phyloP scores from a whole-genome alignment of 2,797 vertebrate genomes.

The Tolypeutes matacus region DNA sequence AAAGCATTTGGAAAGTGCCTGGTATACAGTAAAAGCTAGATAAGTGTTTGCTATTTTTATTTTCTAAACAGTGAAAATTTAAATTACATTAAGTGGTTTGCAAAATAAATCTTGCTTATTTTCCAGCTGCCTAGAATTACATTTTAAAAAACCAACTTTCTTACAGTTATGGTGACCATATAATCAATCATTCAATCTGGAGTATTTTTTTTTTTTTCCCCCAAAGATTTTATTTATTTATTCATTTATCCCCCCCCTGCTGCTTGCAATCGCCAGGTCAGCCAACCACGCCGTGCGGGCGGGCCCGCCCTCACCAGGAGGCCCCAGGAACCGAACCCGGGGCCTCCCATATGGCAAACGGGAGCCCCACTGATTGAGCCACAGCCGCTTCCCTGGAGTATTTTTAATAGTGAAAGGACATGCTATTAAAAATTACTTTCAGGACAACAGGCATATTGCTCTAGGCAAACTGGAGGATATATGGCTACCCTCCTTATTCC shows the following conservation, averaged over 20 bases:
- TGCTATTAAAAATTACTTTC: slow-evolving; percentile 25
- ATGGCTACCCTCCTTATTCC: background rate
- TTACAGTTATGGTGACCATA: background rate
- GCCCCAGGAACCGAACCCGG: too few species aligned
- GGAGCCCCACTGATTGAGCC: too few species aligned
- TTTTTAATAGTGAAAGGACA: slow-evolving; percentile 16
- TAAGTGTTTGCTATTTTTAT: background rate
- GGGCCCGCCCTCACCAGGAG: too few species aligned
- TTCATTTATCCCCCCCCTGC: too few species aligned
- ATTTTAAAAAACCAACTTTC: slow-evolving; percentile 47
- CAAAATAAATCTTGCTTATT: slow-evolving; percentile 33
- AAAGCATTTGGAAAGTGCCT: background rate
- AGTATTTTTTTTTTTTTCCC: too few species aligned
- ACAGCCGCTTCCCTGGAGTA: too few species aligned
- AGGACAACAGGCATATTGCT: background rate
- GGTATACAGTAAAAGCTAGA: background rate
- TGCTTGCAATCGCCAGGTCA: too few species aligned
- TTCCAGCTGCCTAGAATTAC: background rate
- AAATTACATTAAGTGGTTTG: slow-evolving; percentile 33
- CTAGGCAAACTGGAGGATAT: background rate
- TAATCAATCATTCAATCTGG: background rate
- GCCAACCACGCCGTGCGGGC: too few species aligned
- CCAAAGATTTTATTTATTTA: too few species aligned
- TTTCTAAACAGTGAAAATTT: slow-evolving; percentile 39
- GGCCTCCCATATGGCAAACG: too few species aligned